Percentiles rank a stretch among this genome's conserved stretches.
Conservation (phyloP, 2,888 invertebrate species). For the Nomada lathburiana region DNA sequence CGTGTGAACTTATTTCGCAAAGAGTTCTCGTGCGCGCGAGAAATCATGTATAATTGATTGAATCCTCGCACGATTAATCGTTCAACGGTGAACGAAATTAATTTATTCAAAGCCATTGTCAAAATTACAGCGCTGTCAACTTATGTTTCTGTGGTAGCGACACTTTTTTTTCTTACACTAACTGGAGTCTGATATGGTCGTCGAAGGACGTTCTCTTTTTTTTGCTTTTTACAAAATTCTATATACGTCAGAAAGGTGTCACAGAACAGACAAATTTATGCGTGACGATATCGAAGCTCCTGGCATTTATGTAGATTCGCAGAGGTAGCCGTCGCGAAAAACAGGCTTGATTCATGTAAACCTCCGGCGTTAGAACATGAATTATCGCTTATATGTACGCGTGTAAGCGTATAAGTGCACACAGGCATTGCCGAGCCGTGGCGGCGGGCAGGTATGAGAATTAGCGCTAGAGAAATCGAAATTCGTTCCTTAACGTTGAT, state of each 20-base stretch:
- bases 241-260: not conserved
- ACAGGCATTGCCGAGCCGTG: conserved; percentile 15
- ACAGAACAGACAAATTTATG: conserved; percentile 31
- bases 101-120: conserved; percentile 37
- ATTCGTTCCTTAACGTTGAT: conserved; percentile 14
- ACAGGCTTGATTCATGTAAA: conserved; percentile 41
- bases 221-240: not conserved
- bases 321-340: conserved; percentile 13
- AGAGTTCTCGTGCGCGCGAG: conserved; percentile 58
- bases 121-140: not conserved
- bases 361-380: conserved; percentile 33
- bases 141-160: not conserved
- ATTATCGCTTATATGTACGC: conserved; percentile 11
- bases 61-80: conserved; percentile 23
- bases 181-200: too few relatives aligned
- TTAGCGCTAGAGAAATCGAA: conserved; percentile 25
- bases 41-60: conserved; percentile 38
- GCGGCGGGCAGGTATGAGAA: conserved; percentile 3
- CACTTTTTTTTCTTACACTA: not conserved
- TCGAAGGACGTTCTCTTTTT: not conserved
- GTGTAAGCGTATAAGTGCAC: not conserved
- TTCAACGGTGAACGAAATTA: conserved; percentile 41
- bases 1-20: conserved; percentile 66
- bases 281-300: conserved; percentile 37
- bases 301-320: conserved; percentile 48